Conservation (phyloP, 2,113 vertebrate species). For the Nanorana parkeri region DNA sequence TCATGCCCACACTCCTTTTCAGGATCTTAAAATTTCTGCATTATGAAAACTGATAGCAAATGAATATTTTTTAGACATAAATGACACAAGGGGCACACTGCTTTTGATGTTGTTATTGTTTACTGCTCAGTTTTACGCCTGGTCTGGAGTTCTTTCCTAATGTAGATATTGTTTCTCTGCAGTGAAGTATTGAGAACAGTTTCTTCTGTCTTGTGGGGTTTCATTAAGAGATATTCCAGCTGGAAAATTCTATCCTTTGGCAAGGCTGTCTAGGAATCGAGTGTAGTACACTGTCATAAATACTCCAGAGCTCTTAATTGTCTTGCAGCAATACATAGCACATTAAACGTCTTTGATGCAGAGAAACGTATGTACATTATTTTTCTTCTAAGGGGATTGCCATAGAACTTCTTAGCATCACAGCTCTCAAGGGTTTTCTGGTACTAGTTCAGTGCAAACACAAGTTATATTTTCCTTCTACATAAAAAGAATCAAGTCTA, state of each 20-base stretch:
- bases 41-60: no score
- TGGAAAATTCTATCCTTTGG: slow-evolving; percentile 45
- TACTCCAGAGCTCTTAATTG: slow-evolving; percentile 44
- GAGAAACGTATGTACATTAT: slow-evolving; percentile 13
- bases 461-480: slow-evolving; percentile 27
- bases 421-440: slow-evolving; percentile 26
- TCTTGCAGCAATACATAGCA: slow-evolving; percentile 48
- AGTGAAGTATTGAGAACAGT: not conserved
- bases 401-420: slow-evolving; percentile 11
- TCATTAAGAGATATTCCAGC: slow-evolving; percentile 50
- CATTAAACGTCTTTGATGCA: slow-evolving; percentile 44
- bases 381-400: slow-evolving; percentile 12
- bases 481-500: slow-evolving; percentile 8
- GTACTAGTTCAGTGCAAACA: not conserved
- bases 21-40: no score
- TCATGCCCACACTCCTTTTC: no score
- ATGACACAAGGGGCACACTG: no score
- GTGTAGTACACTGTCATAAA: slow-evolving; percentile 29
- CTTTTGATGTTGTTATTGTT: not conserved
- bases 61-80: no score
- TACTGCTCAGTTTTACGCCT: not conserved
- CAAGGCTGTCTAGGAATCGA: slow-evolving; percentile 39
- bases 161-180: not conserved
- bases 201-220: slow-evolving; percentile 52
- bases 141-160: not conserved